Evolutionary conservation across 2,888 invertebrate genomes (phyloP).

Genomic region (Pandemis heparana): DNA sequence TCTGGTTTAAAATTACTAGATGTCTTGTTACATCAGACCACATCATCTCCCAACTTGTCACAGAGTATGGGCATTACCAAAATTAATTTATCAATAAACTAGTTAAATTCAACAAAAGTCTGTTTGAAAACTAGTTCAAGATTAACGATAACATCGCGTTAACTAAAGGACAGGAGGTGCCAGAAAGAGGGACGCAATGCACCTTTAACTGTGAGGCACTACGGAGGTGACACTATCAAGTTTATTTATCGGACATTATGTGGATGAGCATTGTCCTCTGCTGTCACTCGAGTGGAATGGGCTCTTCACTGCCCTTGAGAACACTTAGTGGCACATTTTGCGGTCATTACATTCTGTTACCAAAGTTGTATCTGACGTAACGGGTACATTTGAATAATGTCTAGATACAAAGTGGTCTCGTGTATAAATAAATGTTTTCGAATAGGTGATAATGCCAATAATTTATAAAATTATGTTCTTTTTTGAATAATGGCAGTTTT

Average conservation of each 20-base stretch:
- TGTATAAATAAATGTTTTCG: no score
- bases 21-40: neutral
- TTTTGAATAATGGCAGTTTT: no score
- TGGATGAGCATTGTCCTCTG: constrained; percentile 14
- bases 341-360: neutral
- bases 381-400: neutral
- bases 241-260: constrained; percentile 34
- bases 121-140: neutral
- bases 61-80: neutral
- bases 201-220: constrained; percentile 9
- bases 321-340: constrained; percentile 2
- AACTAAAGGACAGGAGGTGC: neutral
- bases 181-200: constrained; percentile 13
- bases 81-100: no score
- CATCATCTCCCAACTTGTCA: neutral
- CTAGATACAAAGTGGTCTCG: no score
- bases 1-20: neutral
- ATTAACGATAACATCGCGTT: constrained; percentile 3
- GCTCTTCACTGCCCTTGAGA: neutral
- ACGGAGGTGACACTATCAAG: constrained; percentile 34
- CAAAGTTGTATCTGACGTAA: neutral
- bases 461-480: no score
- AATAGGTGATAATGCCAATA: no score
- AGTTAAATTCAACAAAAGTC: no score
- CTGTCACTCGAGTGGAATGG: constrained; percentile 17